Evolutionary conservation across 2,797 vertebrate species (phyloP).

Genomic region (Pogonophryne albipinna): DNA sequence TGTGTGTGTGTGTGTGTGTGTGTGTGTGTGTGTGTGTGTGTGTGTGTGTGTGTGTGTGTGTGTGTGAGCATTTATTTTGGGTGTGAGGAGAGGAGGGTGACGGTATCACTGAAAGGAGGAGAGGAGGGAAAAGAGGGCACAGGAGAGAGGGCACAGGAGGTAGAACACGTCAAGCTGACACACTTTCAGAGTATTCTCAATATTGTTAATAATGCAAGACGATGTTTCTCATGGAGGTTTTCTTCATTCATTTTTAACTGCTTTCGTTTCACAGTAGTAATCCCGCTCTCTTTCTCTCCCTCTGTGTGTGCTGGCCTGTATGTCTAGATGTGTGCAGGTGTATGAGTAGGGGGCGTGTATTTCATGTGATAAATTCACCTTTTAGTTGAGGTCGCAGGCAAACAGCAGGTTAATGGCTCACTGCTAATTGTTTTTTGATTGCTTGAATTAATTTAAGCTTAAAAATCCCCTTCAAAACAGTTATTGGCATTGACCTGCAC

Average conservation of each 20-base stretch:
- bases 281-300: conserved; percentile 5
- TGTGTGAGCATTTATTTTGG: not conserved
- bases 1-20: conserved; percentile 1
- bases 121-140: conserved; percentile 19
- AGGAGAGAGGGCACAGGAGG: conserved; percentile 43
- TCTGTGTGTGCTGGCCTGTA: conserved; percentile 10
- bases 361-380: conserved; percentile 50
- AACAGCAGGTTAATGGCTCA: conserved; percentile 54
- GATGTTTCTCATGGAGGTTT: conserved; percentile 64
- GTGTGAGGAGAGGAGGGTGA: not conserved
- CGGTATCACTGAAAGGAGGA: not conserved
- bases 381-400: conserved; percentile 44
- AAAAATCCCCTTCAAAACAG: conserved; percentile 39
- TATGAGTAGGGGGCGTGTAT: conserved; percentile 11
- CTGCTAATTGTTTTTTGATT: conserved; percentile 52
- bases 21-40: conserved; percentile 4
- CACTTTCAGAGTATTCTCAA: conserved; percentile 54
- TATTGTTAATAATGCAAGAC: conserved; percentile 72
- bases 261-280: conserved; percentile 57
- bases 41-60: not conserved
- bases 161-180: conserved; percentile 60
- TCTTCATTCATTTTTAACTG: conserved; percentile 79
- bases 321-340: conserved; percentile 10
- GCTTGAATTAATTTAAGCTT: conserved; percentile 49
- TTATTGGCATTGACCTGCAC: conserved; percentile 6